phyloP scores from a whole-genome alignment of 1,140 invertebrate genomes.

The Drosophila insularis region DNA sequence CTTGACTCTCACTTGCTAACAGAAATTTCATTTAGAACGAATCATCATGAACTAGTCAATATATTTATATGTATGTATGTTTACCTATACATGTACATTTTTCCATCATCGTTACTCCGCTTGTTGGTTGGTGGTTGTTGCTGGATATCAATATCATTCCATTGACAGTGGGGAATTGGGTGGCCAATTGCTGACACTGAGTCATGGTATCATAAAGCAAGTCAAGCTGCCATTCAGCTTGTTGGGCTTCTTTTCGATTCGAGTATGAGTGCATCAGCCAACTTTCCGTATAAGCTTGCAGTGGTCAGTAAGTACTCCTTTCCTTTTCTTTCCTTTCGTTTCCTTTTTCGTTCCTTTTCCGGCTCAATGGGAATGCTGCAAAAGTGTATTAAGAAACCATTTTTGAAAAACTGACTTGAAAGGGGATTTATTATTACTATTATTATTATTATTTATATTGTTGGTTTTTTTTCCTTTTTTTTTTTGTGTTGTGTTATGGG shows the following conservation, averaged over 20 bases:
- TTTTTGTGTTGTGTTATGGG: neutral
- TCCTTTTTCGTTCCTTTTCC: constrained; percentile 25
- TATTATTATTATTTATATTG: constrained; percentile 12
- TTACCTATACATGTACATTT: neutral
- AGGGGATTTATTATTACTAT: constrained; percentile 61
- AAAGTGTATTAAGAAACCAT: constrained; percentile 48
- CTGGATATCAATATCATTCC: constrained; percentile 39
- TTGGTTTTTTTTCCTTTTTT: no score
- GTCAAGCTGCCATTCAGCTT: constrained; percentile 32
- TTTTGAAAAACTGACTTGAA: constrained; percentile 49
- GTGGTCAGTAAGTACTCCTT: constrained; percentile 19
- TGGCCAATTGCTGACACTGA: constrained; percentile 59
- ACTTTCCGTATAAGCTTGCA: neutral
- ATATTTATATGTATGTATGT: no score
- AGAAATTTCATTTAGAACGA: no score
- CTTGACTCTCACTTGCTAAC: no score
- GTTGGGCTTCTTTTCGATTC: neutral
- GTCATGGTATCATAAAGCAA: constrained; percentile 54
- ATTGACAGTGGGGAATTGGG: constrained; percentile 19
- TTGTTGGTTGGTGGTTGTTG: no score
- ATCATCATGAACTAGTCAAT: no score
- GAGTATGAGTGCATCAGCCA: constrained; percentile 28
- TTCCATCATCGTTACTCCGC: constrained; percentile 13
- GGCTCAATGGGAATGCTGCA: constrained; percentile 54
- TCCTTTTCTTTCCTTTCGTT: neutral